Evolutionary conservation across 2,113 vertebrate genomes (phyloP).

Genomic region (Apaloderma vittatum): DNA sequence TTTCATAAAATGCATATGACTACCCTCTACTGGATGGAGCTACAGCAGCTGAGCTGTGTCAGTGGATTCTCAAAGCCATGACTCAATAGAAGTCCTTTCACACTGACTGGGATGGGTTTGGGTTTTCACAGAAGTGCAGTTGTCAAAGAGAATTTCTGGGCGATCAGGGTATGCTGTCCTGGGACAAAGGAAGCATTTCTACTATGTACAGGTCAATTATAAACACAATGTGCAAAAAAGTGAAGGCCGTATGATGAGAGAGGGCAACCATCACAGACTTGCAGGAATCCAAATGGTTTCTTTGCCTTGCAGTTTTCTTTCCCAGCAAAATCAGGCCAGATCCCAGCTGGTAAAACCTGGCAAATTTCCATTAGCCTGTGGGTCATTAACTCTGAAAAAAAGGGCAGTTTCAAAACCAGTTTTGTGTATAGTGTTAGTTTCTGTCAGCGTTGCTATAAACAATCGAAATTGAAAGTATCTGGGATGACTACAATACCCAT

Average conservation of each 20-base stretch:
- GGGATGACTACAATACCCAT: constrained; percentile 36
- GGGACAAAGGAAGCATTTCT: neutral
- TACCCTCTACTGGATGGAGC: constrained; percentile 19
- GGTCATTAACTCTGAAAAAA: constrained; percentile 71
- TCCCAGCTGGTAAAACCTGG: constrained; percentile 69
- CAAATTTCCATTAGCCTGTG: constrained; percentile 61
- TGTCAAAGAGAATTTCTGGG: neutral
- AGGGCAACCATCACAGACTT: constrained; percentile 28
- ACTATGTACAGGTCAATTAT: neutral
- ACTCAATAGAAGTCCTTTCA: neutral
- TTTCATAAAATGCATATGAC: neutral
- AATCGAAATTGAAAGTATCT: constrained; percentile 67
- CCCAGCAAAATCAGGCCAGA: constrained; percentile 66
- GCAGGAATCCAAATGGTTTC: constrained; percentile 34
- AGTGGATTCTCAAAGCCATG: neutral
- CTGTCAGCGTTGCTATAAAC: constrained; percentile 68
- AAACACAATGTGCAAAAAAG: neutral
- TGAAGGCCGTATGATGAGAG: neutral
- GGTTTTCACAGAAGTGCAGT: neutral
- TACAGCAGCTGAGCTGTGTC: neutral
- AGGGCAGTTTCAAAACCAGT: constrained; percentile 64
- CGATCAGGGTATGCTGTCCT: fast-evolving
- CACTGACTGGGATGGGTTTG: neutral
- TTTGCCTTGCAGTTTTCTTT: constrained; percentile 46
- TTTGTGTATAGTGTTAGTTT: constrained; percentile 58